These are phyloP conservation scores for Huso huso DNA, from an alignment of 2,797 vertebrate genomes.

Conservation along the genomic window DNA sequence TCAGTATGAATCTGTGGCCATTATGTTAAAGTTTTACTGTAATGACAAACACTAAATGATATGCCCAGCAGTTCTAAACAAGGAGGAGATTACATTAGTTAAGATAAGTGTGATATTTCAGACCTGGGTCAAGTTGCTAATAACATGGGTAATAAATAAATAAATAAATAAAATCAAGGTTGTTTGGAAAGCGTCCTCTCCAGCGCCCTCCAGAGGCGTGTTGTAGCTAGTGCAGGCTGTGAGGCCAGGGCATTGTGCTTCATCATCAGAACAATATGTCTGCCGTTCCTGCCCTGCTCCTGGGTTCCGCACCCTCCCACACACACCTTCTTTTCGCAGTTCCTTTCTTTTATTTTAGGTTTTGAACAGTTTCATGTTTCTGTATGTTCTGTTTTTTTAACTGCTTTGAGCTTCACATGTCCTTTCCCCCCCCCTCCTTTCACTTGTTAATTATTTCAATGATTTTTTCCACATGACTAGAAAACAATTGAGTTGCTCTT, in stretches of 20 bases:
- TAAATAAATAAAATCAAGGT: conserved; percentile 19
- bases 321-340: conserved; percentile 67
- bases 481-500: conserved; percentile 99
- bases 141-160: background rate
- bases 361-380: conserved; percentile 69
- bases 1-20: too few species aligned
- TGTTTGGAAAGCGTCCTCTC: conserved; percentile 30
- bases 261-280: too few species aligned
- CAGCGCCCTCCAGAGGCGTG: conserved; percentile 21
- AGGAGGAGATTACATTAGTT: too few species aligned
- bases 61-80: too few species aligned
- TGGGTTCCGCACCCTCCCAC: conserved; percentile 74
- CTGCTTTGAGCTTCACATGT: conserved; percentile 95
- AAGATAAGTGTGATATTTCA: too few species aligned
- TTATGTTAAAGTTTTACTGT: too few species aligned
- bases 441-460: conserved; percentile 94
- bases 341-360: conserved; percentile 74
- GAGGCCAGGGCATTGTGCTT: too few species aligned
- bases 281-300: conserved; percentile 34
- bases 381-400: conserved; percentile 91
- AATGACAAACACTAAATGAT: too few species aligned
- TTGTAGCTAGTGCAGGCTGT: too few species aligned
- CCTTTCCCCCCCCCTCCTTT: conserved; percentile 71
- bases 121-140: too few species aligned
- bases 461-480: conserved; percentile 96